Conservation (phyloP, 1,140 invertebrate species). For the Rhyacophila brunnea region DNA sequence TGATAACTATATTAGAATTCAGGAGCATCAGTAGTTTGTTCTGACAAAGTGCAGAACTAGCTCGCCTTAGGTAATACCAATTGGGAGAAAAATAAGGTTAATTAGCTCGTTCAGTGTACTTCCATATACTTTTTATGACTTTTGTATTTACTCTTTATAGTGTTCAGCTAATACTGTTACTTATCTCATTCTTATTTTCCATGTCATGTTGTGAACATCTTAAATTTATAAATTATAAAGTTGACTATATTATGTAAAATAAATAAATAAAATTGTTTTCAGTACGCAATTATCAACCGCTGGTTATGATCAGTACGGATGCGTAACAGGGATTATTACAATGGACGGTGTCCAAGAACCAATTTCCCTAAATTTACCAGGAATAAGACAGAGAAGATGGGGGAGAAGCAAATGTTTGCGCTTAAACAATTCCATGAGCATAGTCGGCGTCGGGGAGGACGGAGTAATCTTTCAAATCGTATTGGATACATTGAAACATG, state of each 20-base stretch:
- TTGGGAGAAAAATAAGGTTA: too few species aligned
- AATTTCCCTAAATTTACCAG: constrained; percentile 4
- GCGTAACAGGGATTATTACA: constrained; percentile 46
- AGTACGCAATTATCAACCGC: constrained; percentile 37
- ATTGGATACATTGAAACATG: constrained; percentile 43
- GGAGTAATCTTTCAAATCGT: constrained; percentile 48
- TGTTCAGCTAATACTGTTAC: too few species aligned
- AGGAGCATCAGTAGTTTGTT: too few species aligned
- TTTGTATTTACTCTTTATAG: too few species aligned
- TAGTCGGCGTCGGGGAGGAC: constrained; percentile 43
- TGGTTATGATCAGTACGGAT: constrained; percentile 57
- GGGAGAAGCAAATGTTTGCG: constrained; percentile 38
- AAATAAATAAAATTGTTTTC: background rate
- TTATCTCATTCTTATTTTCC: too few species aligned
- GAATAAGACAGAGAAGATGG: constrained; percentile 40
- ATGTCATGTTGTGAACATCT: background rate
- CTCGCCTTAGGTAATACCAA: too few species aligned
- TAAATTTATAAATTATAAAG: too few species aligned
- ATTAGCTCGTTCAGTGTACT: too few species aligned
- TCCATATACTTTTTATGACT: too few species aligned
- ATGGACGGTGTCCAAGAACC: constrained; percentile 40
- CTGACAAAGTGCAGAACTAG: too few species aligned
- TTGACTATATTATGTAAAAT: too few species aligned
- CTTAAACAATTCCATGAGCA: constrained; percentile 39
- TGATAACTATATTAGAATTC: too few species aligned